These are phyloP conservation scores for Nycticorax nycticorax DNA, from an alignment of 2,113 vertebrate genomes.

Conservation along the genomic window DNA sequence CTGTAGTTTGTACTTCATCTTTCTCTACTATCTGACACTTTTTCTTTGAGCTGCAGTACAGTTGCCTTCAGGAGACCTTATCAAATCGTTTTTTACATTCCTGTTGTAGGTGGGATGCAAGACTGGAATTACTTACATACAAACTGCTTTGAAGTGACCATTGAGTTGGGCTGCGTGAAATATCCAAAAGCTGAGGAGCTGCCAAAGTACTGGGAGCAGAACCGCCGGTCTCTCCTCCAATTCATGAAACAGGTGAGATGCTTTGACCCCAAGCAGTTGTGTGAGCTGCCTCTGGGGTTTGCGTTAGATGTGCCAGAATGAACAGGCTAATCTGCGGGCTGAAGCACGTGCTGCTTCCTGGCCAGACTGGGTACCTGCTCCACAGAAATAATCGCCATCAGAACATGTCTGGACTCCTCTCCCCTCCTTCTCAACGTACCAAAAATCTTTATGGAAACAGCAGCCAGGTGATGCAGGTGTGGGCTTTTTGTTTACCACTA, in stretches of 20 bases:
- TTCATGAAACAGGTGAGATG: slow-evolving; percentile 90
- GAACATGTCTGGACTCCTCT: neutral
- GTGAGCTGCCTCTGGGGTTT: neutral
- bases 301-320: neutral
- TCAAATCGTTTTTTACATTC: neutral
- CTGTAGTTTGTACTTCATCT: neutral
- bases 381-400: neutral
- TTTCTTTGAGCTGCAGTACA: neutral
- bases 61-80: neutral
- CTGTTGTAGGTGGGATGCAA: slow-evolving; percentile 92
- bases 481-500: neutral
- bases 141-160: slow-evolving; percentile 98
- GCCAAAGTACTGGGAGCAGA: slow-evolving; percentile 90
- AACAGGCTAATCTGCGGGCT: neutral
- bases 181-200: slow-evolving; percentile 86
- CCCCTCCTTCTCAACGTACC: neutral
- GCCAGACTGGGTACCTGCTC: neutral
- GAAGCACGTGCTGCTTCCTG: neutral
- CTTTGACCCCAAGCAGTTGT: neutral
- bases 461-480: neutral
- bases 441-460: neutral
- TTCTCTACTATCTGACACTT: neutral
- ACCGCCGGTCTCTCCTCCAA: slow-evolving; percentile 85
- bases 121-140: slow-evolving; percentile 99
- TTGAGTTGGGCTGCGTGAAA: slow-evolving; percentile 93